Evolutionary conservation across 2,888 invertebrate genomes (phyloP).

Genomic region (Metacarcinus magister): DNA sequence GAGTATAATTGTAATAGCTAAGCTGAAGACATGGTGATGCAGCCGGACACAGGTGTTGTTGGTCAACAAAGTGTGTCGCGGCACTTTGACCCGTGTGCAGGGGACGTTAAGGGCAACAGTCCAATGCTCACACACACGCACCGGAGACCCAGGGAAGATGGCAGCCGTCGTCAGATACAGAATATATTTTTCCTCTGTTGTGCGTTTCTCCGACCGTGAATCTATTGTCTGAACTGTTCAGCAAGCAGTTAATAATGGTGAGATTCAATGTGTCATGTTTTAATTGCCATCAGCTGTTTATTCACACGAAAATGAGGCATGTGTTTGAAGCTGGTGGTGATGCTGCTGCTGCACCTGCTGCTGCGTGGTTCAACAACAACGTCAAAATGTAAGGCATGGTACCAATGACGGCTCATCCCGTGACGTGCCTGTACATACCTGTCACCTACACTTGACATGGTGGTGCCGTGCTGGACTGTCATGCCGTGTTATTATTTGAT

Average conservation of each 20-base stretch:
- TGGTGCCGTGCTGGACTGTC: background rate
- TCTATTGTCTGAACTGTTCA: slow-evolving; percentile 78
- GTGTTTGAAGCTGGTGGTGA: background rate
- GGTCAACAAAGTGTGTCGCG: background rate
- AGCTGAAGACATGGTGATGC: background rate
- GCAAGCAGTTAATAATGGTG: slow-evolving; percentile 75
- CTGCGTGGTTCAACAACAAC: background rate
- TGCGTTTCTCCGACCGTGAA: slow-evolving; percentile 81
- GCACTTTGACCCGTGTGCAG: background rate
- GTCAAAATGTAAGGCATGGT: background rate
- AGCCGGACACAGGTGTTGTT: background rate
- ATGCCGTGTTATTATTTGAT: background rate
- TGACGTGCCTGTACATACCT: background rate
- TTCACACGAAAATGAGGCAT: background rate
- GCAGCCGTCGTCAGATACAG: slow-evolving; percentile 76
- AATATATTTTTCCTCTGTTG: slow-evolving; percentile 83
- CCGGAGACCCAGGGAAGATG: slow-evolving; percentile 69
- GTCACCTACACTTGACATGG: background rate
- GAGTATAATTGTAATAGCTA: background rate
- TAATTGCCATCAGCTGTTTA: background rate
- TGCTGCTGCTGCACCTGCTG: background rate
- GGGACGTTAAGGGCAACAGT: background rate
- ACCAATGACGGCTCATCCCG: background rate
- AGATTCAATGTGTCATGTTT: background rate
- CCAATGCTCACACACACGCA: background rate